Conservation (phyloP, 2,888 invertebrate species). For the Brachypalpus laphriformis region DNA sequence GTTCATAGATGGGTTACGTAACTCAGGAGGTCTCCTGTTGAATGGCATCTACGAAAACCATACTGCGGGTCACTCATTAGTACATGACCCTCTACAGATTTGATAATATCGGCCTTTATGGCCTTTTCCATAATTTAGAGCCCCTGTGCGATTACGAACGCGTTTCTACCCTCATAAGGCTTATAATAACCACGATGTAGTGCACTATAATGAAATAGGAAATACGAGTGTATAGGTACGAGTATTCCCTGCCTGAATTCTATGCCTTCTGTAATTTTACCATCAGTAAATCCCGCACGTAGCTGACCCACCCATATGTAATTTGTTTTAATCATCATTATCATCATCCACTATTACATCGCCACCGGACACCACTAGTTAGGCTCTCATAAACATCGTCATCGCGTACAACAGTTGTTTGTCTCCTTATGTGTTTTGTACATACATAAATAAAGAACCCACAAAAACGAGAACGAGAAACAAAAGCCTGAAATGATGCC, state of each 20-base stretch:
- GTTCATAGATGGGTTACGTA: too few species aligned
- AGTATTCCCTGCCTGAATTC: not conserved
- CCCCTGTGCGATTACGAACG: too few species aligned
- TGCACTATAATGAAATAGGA: too few species aligned
- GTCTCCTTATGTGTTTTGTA: slow-evolving; percentile 29
- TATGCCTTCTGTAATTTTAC: not conserved
- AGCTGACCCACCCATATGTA: slow-evolving; percentile 6
- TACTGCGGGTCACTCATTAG: too few species aligned
- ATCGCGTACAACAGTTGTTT: slow-evolving; percentile 37
- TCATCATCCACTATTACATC: slow-evolving; percentile 34
- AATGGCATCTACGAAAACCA: too few species aligned
- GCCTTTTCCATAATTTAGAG: too few species aligned
- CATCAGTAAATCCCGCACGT: slow-evolving; percentile 15
- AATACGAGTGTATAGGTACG: too few species aligned
- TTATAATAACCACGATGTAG: too few species aligned
- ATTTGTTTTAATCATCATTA: slow-evolving; percentile 42
- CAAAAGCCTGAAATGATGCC: slow-evolving; percentile 55
- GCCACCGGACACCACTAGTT: slow-evolving; percentile 50
- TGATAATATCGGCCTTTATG: too few species aligned
- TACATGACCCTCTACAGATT: too few species aligned
- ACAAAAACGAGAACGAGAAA: slow-evolving; percentile 9
- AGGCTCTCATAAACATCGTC: slow-evolving; percentile 33
- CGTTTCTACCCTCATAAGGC: too few species aligned
- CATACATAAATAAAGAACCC: slow-evolving; percentile 10
- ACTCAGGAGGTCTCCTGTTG: too few species aligned